Percentiles rank a stretch among this genome's conserved stretches.
Conservation (phyloP, 2,113 vertebrate genomes). For the Octodon degus region DNA sequence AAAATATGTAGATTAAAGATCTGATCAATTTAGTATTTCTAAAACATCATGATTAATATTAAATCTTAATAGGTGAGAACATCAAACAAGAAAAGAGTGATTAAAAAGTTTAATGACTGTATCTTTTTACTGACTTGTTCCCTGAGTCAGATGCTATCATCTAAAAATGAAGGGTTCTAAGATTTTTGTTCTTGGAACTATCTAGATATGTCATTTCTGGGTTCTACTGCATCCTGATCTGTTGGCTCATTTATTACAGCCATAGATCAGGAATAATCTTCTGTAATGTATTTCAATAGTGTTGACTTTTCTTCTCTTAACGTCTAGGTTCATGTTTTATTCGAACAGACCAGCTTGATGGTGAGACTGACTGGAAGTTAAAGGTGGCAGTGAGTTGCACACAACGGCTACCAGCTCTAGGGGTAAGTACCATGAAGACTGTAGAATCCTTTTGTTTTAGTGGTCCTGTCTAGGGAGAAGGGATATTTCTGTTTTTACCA, state of each 20-base stretch:
- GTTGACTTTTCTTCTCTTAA: slow-evolving; percentile 68
- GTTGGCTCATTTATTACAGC: no score
- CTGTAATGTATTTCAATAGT: neutral
- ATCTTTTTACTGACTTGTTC: neutral
- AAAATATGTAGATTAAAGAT: slow-evolving; percentile 9
- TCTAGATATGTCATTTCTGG: neutral
- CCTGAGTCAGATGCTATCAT: neutral
- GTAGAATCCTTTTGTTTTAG: rapidly evolving
- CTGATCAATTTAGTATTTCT: neutral
- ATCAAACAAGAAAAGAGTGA: neutral
- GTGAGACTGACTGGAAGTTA: slow-evolving; percentile 99
- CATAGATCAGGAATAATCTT: neutral
- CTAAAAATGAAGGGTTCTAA: neutral
- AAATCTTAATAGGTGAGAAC: neutral
- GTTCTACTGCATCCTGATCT: neutral
- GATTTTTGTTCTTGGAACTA: neutral
- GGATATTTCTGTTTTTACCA: neutral
- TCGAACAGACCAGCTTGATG: slow-evolving; percentile 97
- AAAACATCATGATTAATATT: neutral
- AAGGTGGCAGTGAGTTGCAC: slow-evolving; percentile 96
- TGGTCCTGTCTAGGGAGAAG: rapidly evolving
- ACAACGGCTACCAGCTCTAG: slow-evolving; percentile 94
- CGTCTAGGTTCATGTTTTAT: slow-evolving; percentile 95
- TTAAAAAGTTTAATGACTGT: neutral
- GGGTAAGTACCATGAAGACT: slow-evolving; percentile 86